Evolutionary conservation across 2,113 vertebrate genomes (phyloP).

Genomic region (Ageneiosus marmoratus): DNA sequence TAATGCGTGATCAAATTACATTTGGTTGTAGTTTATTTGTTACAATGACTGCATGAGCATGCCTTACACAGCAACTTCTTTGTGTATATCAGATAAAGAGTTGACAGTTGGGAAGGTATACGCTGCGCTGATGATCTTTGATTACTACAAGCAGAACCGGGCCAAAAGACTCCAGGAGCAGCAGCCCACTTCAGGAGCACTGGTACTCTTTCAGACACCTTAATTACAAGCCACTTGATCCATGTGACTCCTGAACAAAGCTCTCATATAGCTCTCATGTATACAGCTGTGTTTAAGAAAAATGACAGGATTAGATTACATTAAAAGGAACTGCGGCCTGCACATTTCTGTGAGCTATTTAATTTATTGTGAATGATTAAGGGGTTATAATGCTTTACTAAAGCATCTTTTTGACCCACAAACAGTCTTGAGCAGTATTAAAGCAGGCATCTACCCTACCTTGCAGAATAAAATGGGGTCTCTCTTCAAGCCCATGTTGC

Average conservation of each 20-base stretch:
- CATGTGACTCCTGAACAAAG: background rate
- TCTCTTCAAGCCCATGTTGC: constrained; percentile 73
- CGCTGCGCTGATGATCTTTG: constrained; percentile 95
- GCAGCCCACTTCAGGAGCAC: constrained; percentile 38
- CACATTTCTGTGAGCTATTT: background rate
- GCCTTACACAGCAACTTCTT: constrained; percentile 39
- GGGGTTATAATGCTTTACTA: background rate
- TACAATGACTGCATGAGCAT: background rate
- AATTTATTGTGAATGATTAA: background rate
- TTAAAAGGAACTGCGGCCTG: background rate
- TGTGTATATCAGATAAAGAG: constrained; percentile 80
- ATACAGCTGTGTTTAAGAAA: background rate
- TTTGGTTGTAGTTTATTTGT: too few relatives aligned
- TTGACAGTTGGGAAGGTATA: constrained; percentile 98
- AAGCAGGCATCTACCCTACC: background rate
- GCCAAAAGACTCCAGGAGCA: constrained; percentile 86
- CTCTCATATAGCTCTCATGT: background rate
- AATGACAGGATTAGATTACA: background rate
- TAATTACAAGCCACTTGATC: background rate
- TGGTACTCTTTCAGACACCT: constrained; percentile 19
- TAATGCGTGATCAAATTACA: too few relatives aligned
- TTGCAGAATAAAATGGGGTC: constrained; percentile 70
- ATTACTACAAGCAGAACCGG: constrained; percentile 97
- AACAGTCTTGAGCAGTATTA: background rate
- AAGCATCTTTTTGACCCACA: background rate